Conservation (phyloP, 2,888 invertebrate genomes). For the Ramazzottius varieornatus region DNA sequence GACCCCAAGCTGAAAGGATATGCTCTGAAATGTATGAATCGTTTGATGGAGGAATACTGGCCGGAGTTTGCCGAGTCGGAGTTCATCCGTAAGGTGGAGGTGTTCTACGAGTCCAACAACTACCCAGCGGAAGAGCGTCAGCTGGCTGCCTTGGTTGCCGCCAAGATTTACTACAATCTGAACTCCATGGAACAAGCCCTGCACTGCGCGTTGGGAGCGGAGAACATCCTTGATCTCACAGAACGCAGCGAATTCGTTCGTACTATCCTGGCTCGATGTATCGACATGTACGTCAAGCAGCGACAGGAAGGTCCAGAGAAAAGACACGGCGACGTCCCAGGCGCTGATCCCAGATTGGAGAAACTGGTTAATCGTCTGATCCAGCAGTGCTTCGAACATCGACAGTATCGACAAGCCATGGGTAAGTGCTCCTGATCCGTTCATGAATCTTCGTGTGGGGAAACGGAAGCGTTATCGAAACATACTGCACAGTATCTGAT, state of each 20-base stretch:
- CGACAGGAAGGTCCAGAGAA: slow-evolving; percentile 38
- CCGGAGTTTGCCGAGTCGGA: slow-evolving; percentile 66
- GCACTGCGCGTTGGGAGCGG: slow-evolving; percentile 86
- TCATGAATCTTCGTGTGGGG: too few species aligned
- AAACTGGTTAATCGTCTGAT: slow-evolving; percentile 92
- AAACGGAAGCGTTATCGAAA: background rate
- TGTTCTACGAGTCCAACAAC: background rate
- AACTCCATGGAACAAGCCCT: slow-evolving; percentile 88
- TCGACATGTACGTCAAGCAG: slow-evolving; percentile 79
- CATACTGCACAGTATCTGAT: background rate
- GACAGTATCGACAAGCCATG: slow-evolving; percentile 54
- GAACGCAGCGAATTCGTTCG: slow-evolving; percentile 80
- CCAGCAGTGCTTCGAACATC: slow-evolving; percentile 71
- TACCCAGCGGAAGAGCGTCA: slow-evolving; percentile 30
- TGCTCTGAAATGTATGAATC: slow-evolving; percentile 66
- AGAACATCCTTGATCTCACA: slow-evolving; percentile 75
- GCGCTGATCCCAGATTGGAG: slow-evolving; percentile 35
- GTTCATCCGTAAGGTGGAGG: slow-evolving; percentile 2
- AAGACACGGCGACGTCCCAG: slow-evolving; percentile 37
- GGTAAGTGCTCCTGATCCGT: background rate
- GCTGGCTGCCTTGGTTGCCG: slow-evolving; percentile 80
- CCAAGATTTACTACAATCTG: slow-evolving; percentile 90
- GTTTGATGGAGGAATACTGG: slow-evolving; percentile 91
- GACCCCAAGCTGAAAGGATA: slow-evolving; percentile 75
- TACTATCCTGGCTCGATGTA: slow-evolving; percentile 85